Base-by-base conservation (phyloP, 2,888 invertebrate species). In the Pyrrhosoma nymphula region DNA sequence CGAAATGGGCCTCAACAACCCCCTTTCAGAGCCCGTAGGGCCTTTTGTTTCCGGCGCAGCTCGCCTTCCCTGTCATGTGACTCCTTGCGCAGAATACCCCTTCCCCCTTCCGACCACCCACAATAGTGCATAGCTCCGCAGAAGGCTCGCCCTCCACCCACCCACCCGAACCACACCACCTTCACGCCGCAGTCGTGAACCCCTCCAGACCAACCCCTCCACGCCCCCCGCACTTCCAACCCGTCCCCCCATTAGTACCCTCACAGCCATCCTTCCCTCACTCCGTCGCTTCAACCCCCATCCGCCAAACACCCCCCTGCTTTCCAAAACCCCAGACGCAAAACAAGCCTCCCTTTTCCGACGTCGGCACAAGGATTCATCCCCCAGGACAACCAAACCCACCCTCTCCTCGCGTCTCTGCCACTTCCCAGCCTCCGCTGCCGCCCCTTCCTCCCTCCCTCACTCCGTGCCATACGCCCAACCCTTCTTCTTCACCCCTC, bases 271-370 rank as follows among this genome's bases (percentile, higher is more conserved):
- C 88, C 39, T 39, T 18, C 35, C 63, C 91, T 10, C 39, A 60
- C 60, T 60, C 18, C 60, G 12, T 12, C 60, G 18, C 60, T 14
- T 14, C 10, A 60, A 60, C 60, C 60, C 60, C 60, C 60, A 12
- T 2, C 60, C 16, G 12, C 6, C 60, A 16, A 60, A 3, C 60
- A 90, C 60, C 60, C 26, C 56, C 30, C 8, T 30, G 20, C 75
- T 47, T 69, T 47, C 93, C 39, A 63, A 93, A 93, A 93, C 93
- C 93, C 75, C 93, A 75, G 93, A 93, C 93, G 75, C 93, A 93
- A 93, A 93, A 93, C 93, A 93, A 93, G 69, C 55, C 93, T 63
- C 69, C 47, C 35, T 93, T 75, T 47, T 63, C 69, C 93, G 16
- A 30, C 91, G 60, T 23, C 56, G 56, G 89, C n/a, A 30, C 26